A percentile compares a stretch with the other conserved stretches of the same genome.
phyloP scores from a whole-genome alignment of 2,888 invertebrate genomes.

The Erannis defoliaria region DNA sequence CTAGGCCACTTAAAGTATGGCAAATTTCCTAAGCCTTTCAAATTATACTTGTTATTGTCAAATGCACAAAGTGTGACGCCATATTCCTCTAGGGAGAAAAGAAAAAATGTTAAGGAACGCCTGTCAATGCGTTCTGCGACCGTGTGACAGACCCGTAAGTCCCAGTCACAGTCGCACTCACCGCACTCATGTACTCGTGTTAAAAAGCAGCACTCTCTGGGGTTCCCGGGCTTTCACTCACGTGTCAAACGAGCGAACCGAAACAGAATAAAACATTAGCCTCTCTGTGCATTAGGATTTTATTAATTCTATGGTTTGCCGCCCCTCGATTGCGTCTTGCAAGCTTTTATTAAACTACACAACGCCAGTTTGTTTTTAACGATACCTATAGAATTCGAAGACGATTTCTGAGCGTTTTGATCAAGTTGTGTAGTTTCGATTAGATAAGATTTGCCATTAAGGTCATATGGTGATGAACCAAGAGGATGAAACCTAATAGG shows the following conservation, averaged over 20 bases:
- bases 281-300: slow-evolving; percentile 30
- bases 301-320: slow-evolving; percentile 32
- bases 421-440: too few species aligned
- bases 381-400: too few species aligned
- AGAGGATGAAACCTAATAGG: too few species aligned
- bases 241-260: slow-evolving; percentile 35
- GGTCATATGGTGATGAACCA: too few species aligned
- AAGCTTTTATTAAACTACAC: neutral
- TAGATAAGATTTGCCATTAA: too few species aligned
- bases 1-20: too few species aligned
- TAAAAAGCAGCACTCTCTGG: slow-evolving; percentile 17
- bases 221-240: slow-evolving; percentile 37
- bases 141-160: neutral
- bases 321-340: slow-evolving; percentile 1
- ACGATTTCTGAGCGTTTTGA: too few species aligned
- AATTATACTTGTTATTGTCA: too few species aligned
- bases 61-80: too few species aligned
- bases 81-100: too few species aligned
- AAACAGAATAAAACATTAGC: slow-evolving; percentile 42
- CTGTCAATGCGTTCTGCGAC: neutral
- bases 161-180: neutral
- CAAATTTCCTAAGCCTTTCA: too few species aligned
- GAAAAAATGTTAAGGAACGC: neutral
- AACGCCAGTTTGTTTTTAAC: too few species aligned
- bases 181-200: slow-evolving; percentile 4